A percentile compares a stretch with the other conserved stretches of the same genome.
These are phyloP conservation scores for Dolichomitus sp. DNA, from an alignment of 2,888 invertebrate species.

Conservation along the genomic window DNA sequence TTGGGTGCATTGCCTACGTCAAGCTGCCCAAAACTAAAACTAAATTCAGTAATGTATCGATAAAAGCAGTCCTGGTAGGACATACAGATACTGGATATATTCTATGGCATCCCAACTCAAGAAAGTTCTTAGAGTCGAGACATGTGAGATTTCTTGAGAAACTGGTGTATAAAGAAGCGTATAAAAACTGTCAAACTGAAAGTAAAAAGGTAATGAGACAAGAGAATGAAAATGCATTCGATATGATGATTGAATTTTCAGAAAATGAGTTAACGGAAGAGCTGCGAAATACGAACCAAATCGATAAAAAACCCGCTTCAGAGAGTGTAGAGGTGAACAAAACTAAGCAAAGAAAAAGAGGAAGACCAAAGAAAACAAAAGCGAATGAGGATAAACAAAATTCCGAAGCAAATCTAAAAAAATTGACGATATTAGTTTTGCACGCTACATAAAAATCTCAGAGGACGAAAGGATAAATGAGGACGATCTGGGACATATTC, in stretches of 20 bases:
- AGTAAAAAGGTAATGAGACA: background rate
- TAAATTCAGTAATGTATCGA: slow-evolving; percentile 49
- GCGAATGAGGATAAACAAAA: background rate
- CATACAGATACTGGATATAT: slow-evolving; percentile 65
- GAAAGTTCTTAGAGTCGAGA: slow-evolving; percentile 65
- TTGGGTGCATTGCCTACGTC: slow-evolving; percentile 52
- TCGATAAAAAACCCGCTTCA: background rate
- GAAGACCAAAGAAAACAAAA: slow-evolving; percentile 31
- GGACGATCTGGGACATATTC: background rate
- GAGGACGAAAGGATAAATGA: background rate
- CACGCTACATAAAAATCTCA: background rate
- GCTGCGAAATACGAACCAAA: background rate
- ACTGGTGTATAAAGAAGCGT: slow-evolving; percentile 68
- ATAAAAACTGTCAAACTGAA: slow-evolving; percentile 26
- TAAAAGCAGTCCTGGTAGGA: slow-evolving; percentile 55
- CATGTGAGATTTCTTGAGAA: slow-evolving; percentile 71
- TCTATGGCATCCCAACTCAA: slow-evolving; percentile 64
- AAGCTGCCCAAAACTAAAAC: slow-evolving; percentile 41
- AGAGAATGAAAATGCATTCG: background rate
- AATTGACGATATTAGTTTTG: background rate
- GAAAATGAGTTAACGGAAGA: background rate
- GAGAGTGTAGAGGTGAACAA: background rate
- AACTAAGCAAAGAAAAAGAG: background rate
- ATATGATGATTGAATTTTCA: background rate
- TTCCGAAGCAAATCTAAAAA: background rate